Base-by-base conservation (phyloP, 2,888 invertebrate genomes). In the Andrena praecox region DNA sequence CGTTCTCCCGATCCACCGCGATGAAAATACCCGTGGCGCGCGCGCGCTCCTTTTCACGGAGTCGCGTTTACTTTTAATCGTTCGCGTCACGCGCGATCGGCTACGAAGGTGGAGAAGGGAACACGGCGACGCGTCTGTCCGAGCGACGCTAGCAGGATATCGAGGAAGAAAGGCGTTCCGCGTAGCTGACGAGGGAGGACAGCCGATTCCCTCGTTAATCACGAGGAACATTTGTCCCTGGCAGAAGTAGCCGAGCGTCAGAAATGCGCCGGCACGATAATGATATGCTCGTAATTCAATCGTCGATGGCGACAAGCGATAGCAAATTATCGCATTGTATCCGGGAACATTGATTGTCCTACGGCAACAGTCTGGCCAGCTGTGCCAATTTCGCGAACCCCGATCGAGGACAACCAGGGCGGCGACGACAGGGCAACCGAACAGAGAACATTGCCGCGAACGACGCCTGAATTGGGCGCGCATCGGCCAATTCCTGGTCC, bases 281-380 rank as follows among this genome's bases (percentile, higher is more conserved):
- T 82, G 72, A 82, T 81, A 82, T 72, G 77, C 27, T 64, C 87
- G 81, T 86, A 84, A 86, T 86, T 86, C 87, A 82, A 87, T 84
- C 77, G 76, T 48, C 71, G 75, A 85, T 71, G 69, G 48, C 72
- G 82, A 87, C 64, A 76, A 81, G 71, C 72, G 82, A 67, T 74
- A 73, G 80, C 77, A 77, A 85, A 86, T 85, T 87, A 85, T 85
- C 74, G 83, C 82, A 82, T 79, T 85, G 86, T 87, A 70, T 84
- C 77, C 84, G 74, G 73, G 64, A 76, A 82, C 85, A 72, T 79
- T 78, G 82, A 86, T 81, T 75, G 75, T 81, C 71, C 77, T 74
- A 72, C 50, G 70, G 84, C 85, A 64, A 77, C 71, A 60, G 74
- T 68, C 74, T 60, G 63, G 72, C 75, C 80, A 80, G 80, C 80